Evolutionary conservation across 1,140 invertebrate species (phyloP).

Genomic region (Pteromalus puparum): DNA sequence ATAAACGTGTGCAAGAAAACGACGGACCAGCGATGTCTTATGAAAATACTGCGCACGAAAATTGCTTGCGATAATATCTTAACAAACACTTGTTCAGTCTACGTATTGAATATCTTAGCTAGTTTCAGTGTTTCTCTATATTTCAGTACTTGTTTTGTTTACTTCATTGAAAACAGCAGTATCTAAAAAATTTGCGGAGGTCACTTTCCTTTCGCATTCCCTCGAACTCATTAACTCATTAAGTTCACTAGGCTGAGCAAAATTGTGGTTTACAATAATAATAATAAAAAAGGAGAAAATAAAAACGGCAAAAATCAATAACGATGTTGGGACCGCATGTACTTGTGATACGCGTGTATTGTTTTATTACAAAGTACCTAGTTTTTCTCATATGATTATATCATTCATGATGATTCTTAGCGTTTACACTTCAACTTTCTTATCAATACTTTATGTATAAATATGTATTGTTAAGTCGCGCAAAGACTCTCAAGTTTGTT

Average conservation of each 20-base stretch:
- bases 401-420: conserved; percentile 73
- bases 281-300: conserved; percentile 40
- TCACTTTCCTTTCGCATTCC: conserved; percentile 36
- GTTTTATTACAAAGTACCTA: conserved; percentile 73
- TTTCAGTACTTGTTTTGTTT: conserved; percentile 39
- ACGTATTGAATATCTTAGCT: conserved; percentile 42
- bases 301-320: conserved; percentile 74
- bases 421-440: conserved; percentile 74
- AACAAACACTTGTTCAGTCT: conserved; percentile 48
- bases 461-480: conserved; percentile 74
- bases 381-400: conserved; percentile 72
- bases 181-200: conserved; percentile 41
- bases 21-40: background rate
- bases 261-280: conserved; percentile 30
- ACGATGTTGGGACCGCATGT: conserved; percentile 69
- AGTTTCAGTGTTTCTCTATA: conserved; percentile 42
- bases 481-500: conserved; percentile 68
- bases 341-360: conserved; percentile 70
- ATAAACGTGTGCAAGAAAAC: conserved; percentile 15
- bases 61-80: conserved; percentile 24
- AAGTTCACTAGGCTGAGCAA: conserved; percentile 43
- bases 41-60: conserved; percentile 35
- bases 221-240: conserved; percentile 22
- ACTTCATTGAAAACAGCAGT: conserved; percentile 29
- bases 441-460: conserved; percentile 75